Evolutionary conservation across 2,113 vertebrate genomes (phyloP), one percentile per base, ranked within the genome.

Genomic region (Carettochelys insculpta): DNA sequence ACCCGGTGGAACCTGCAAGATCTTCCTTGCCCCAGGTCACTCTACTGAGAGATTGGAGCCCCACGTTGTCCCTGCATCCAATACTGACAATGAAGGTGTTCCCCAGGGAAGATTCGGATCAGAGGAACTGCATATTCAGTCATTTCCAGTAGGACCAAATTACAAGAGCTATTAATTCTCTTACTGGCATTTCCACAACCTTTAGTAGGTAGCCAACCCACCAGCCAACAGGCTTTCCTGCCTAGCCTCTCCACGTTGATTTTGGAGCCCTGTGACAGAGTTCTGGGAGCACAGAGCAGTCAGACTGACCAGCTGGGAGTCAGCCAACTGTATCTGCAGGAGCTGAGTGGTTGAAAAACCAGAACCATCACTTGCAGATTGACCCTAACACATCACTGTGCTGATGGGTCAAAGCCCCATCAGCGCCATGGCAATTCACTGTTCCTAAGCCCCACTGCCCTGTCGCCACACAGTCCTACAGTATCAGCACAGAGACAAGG

Each of bases 11-110:
- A 34, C 53, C 68, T 73, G 24, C 6, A 52, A 76, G 51, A 47
- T 3, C 1, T 0, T 2, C 61, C 48, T 45, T 41, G 54, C 53
- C 2, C 11, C 61, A 77, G 8, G n/a, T 27, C 56, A 0, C 54
- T 54, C 48, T 20, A 27, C 19, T 11, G 48, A 48, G 34, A 53
- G 45, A 48, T 2, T 17, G 81, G 29, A 83, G 68, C 8, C 51
- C 85, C 48, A 9, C 2, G 50, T 50, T 4, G 34, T 38, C 22
- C 7, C 24, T 20, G 53, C 4, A 24, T 50, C 38, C 22, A 41
- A 9, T 19, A 2, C 24, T 0, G 0, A 31, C 50, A 17, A 4
- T 11, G 12, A 7, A 19, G 4, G 11, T 16, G 45, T 13, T 34
- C 34, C 41, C 73, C 20, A 43, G 43, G 38, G 11, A 94, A 24